These are phyloP conservation scores for Drosophila novamexicana DNA, from an alignment of 1,140 invertebrate genomes.

Conservation along the genomic window DNA sequence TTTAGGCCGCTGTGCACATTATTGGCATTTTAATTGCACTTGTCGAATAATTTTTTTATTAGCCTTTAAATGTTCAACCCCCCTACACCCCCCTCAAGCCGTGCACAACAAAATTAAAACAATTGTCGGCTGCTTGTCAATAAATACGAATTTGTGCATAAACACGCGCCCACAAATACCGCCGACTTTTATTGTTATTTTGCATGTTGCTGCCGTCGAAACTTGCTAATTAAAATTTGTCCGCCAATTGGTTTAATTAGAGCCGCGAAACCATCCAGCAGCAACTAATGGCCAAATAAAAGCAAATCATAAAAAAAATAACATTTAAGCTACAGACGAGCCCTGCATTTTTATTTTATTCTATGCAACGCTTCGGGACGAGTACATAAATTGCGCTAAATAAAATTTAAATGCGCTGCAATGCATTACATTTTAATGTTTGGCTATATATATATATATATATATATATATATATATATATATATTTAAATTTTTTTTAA, in stretches of 20 bases:
- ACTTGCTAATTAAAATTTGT: slow-evolving; percentile 76
- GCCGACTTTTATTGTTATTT: slow-evolving; percentile 68
- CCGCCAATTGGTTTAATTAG: slow-evolving; percentile 74
- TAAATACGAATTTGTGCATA: slow-evolving; percentile 63
- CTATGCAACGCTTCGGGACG: slow-evolving; percentile 9
- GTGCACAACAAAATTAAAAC: slow-evolving; percentile 61
- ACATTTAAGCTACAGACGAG: slow-evolving; percentile 3
- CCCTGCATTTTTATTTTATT: slow-evolving; percentile 21
- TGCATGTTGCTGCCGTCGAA: slow-evolving; percentile 22
- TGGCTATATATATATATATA: too few relatives aligned
- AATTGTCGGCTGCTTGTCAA: slow-evolving; percentile 63
- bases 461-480: too few relatives aligned
- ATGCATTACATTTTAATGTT: neutral
- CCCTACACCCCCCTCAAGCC: too few relatives aligned
- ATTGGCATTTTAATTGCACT: slow-evolving; percentile 76
- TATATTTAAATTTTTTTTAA: too few relatives aligned
- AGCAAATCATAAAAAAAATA: neutral
- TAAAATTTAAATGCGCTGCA: slow-evolving; percentile 7
- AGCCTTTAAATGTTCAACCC: slow-evolving; percentile 61
- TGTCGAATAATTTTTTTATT: slow-evolving; percentile 72
- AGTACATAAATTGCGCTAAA: slow-evolving; percentile 18
- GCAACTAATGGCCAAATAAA: slow-evolving; percentile 64
- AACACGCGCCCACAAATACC: slow-evolving; percentile 65
- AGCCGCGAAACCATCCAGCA: slow-evolving; percentile 60
- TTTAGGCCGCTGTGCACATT: slow-evolving; percentile 46